These are phyloP conservation scores for Rhinophrynus dorsalis DNA, from an alignment of 2,797 vertebrate genomes.

Conservation along the genomic window DNA sequence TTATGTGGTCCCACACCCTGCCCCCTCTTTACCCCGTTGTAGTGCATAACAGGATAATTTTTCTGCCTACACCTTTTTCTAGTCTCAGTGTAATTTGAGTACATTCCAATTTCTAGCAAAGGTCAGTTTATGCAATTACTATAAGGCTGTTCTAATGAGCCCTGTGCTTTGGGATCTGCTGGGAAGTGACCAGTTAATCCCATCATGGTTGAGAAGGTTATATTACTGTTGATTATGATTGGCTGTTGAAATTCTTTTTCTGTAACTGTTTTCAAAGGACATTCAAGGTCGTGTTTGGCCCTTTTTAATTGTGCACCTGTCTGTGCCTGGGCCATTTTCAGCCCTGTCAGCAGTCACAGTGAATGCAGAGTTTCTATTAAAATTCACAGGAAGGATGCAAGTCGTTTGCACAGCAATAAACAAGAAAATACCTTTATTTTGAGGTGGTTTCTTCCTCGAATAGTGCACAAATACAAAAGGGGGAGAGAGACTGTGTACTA, in stretches of 20 bases:
- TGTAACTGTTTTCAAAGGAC: slow-evolving; percentile 9
- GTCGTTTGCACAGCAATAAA: not conserved
- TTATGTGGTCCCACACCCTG: not conserved
- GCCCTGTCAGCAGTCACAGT: not conserved
- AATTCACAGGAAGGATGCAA: not conserved
- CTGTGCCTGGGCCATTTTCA: not conserved
- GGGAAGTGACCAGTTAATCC: slow-evolving; percentile 32
- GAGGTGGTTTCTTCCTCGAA: too few relatives aligned
- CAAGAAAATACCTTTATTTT: too few relatives aligned
- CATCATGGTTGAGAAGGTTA: slow-evolving; percentile 13
- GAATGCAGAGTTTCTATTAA: slow-evolving; percentile 6
- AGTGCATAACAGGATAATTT: slow-evolving; percentile 33
- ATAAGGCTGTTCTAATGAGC: slow-evolving; percentile 21
- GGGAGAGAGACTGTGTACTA: too few relatives aligned
- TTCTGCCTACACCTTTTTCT: slow-evolving; percentile 13
- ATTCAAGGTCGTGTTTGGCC: slow-evolving; percentile 1
- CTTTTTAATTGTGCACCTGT: slow-evolving; percentile 25
- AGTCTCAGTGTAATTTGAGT: slow-evolving; percentile 27
- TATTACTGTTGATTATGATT: too few relatives aligned
- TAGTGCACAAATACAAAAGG: too few relatives aligned
- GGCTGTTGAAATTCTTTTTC: slow-evolving; percentile 8
- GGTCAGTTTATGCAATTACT: not conserved
- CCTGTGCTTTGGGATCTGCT: slow-evolving; percentile 15
- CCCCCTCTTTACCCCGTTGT: slow-evolving; percentile 18
- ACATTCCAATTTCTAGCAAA: not conserved